Percentiles rank a stretch among this genome's conserved stretches.
These are phyloP conservation scores for Drosophila sturtevanti DNA, from an alignment of 1,140 invertebrate genomes.

Conservation along the genomic window DNA sequence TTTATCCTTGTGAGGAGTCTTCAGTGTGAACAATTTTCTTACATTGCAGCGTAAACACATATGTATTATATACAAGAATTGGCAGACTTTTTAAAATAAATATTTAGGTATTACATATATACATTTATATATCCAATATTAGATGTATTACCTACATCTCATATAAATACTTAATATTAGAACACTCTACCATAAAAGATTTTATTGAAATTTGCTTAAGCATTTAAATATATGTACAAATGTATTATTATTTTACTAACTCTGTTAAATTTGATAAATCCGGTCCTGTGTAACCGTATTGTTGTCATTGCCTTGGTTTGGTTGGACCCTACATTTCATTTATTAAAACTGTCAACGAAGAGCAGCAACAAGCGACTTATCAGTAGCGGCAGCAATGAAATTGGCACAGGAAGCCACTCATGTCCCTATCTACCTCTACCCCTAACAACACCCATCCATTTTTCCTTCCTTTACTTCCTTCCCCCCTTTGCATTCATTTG, in stretches of 20 bases:
- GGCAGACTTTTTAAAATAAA: too few species aligned
- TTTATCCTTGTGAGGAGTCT: neutral
- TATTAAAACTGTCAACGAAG: conserved; percentile 63
- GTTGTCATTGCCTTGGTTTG: conserved; percentile 2
- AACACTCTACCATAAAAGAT: too few species aligned
- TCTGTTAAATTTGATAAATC: neutral
- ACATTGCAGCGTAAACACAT: neutral
- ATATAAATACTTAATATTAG: too few species aligned
- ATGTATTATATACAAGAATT: too few species aligned
- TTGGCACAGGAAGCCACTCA: conserved; percentile 12
- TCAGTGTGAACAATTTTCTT: neutral
- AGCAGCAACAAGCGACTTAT: conserved; percentile 41
- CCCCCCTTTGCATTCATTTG: conserved; percentile 5
- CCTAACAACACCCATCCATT: neutral
- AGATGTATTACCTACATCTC: too few species aligned
- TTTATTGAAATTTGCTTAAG: too few species aligned
- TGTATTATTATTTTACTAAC: too few species aligned
- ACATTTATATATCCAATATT: too few species aligned
- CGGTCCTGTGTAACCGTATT: neutral
- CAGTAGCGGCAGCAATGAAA: conserved; percentile 20
- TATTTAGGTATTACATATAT: too few species aligned
- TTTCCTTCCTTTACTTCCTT: neutral
- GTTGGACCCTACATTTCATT: conserved; percentile 38
- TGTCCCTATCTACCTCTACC: neutral
- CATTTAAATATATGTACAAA: too few species aligned